Evolutionary conservation across 2,888 invertebrate species (phyloP), one percentile per base, ranked within the genome.

Genomic region (Rhingia rostrata): DNA sequence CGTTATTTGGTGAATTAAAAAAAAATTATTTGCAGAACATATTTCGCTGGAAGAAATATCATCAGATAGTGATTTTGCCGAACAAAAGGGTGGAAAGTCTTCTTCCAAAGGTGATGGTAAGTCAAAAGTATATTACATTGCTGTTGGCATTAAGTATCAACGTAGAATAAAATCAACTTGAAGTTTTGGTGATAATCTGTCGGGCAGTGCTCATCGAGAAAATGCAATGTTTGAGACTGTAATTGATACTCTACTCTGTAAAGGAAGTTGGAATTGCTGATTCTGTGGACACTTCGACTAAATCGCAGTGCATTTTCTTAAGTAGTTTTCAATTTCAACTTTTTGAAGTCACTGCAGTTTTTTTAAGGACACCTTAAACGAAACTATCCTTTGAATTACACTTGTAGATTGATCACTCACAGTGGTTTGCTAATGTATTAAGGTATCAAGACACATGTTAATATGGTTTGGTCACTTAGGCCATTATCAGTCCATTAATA

Each of bases 31-130:
- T 85, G 9, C 91, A 88, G 94, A 94, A 88, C 93, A 93, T 2
- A 93, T 94, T 70, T 94, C 94, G 0, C 88, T 94, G 77, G 94
- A 94, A 87, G 94, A 94, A 89, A 94, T 94, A 61, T 94, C 94
- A 5, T 92, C 92, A 0, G 92, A 91, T 69, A 91, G 90, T 77
- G 92, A 91, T 79, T 88, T 90, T 30, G 90, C 37, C 5, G 80
- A 70, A 9, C 54, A 78, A 35, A 87, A 35, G 87, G 87, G 4
- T 87, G 87, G 12, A 86, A 87, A 51, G 87, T 3, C n/a, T 12
- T 45, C 88, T 82, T 86, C 49, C 22, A 73, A 47, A 6, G 43
- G 7, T 0, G 61, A 58, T 47, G 56, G 75, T 47, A 53, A 79
- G 79, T 82, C 12, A 0, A 64, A 9, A 30, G 32, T 41, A 5